Base-by-base conservation (phyloP, 2,113 vertebrate species). In the Neodontobutis hainanensis region DNA sequence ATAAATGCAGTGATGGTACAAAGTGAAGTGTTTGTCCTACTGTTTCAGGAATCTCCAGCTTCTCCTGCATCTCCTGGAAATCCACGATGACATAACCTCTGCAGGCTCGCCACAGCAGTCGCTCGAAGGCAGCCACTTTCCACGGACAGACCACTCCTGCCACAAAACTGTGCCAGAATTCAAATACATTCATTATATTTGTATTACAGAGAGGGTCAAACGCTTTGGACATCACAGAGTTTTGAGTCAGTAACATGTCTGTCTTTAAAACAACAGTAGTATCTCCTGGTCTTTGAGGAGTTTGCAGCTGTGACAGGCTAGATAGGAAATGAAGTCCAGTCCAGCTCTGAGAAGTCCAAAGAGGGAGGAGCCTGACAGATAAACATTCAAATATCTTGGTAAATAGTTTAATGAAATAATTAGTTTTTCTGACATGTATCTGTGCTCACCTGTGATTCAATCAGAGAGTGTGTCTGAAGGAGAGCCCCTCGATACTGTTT, bases 51-150 rank as follows among this genome's bases (percentile, higher is more conserved):
- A 97, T 96, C 90, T 99, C 97, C 87, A 98, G 88, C 0, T 96
- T 95, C 71, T 95, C 97, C 78, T 99, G 97, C 8, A 99, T 99
- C 60, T 99, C 96, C 4, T 96, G 95, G 82, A 98, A 96, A 5
- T 96, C 93, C 83, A 99, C 88, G 91, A 98, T 98, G 1, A 99
- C 96, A 2, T 99, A 99, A 12, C 97, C 97, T 5, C 97, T 94
- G 85, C 97, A 99, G 87, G 98, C 97, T 4, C 97, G 92, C 97
- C 97, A 99, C 80, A 99, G 88, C 96, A 99, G 97, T 73, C 97
- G 93, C 89, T 99, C 97, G 67, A 99, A 99, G 0, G 93, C 96
- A 15, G 96, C 96, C 78, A 99, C 95, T 55, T 96, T 93, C 88
- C 99, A 97, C 0, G 96, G 94, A 84, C 92, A 95, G 87, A 99